Evolutionary conservation across 2,888 invertebrate species (phyloP).

Genomic region (Sclerodermus sp.): DNA sequence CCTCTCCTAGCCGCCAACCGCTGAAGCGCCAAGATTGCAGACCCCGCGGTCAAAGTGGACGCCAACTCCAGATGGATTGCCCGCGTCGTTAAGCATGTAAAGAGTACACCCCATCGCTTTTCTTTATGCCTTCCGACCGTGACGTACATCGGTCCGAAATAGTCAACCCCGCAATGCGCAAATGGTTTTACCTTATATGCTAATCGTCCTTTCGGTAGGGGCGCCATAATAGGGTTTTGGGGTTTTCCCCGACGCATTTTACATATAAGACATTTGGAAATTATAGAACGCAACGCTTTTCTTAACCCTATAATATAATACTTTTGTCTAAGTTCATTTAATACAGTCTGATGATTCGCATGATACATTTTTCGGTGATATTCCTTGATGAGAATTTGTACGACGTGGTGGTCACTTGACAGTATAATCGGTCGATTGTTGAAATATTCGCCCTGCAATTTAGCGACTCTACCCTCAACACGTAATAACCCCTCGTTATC

Average conservation of each 20-base stretch:
- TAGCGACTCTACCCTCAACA: conserved; percentile 2
- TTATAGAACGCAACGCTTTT: background rate
- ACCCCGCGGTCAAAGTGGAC: conserved; percentile 4
- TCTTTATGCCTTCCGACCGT: conserved; percentile 15
- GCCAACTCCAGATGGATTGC: conserved; percentile 21
- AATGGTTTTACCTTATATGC: conserved; percentile 18
- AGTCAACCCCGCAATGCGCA: conserved; percentile 21
- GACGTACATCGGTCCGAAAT: conserved; percentile 23
- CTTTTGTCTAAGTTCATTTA: conserved; percentile 16
- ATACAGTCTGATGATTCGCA: conserved; percentile 7
- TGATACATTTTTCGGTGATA: conserved; percentile 11
- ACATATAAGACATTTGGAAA: background rate
- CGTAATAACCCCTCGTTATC: conserved; percentile 8
- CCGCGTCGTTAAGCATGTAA: conserved; percentile 18
- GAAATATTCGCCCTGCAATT: background rate
- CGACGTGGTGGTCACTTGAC: conserved; percentile 4
- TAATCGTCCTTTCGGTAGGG: conserved; percentile 9
- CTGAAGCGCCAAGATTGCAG: conserved; percentile 16
- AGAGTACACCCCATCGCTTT: conserved; percentile 21
- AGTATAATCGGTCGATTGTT: conserved; percentile 9
- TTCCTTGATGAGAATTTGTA: conserved; percentile 1
- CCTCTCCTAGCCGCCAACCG: conserved; percentile 21
- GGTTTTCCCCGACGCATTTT: conserved; percentile 4
- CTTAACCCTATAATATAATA: conserved; percentile 6
- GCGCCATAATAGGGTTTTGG: conserved; percentile 10